phyloP scores from a whole-genome alignment of 2,888 invertebrate species.

The Xanthia togata region DNA sequence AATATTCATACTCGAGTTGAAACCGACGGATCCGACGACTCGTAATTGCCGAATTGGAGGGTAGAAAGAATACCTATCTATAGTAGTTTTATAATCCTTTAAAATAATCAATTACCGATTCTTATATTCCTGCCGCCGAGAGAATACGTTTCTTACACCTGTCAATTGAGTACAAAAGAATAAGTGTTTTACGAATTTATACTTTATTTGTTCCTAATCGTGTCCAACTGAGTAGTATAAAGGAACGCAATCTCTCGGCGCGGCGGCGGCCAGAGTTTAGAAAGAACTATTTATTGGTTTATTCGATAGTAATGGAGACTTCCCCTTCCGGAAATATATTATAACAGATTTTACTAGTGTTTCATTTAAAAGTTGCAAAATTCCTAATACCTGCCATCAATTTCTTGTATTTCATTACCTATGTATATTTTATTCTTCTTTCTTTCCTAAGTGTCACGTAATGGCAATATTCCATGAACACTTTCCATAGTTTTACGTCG shows the following conservation, averaged over 20 bases:
- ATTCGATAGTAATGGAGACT: background rate
- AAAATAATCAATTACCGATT: background rate
- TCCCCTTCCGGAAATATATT: background rate
- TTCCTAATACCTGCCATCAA: background rate
- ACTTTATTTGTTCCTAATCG: too few species aligned
- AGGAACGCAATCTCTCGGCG: too few species aligned
- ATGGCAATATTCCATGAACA: slow-evolving; percentile 15
- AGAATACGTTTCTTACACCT: too few species aligned
- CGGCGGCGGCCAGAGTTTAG: too few species aligned
- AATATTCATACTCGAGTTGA: slow-evolving; percentile 42
- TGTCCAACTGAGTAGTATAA: too few species aligned
- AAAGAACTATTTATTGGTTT: background rate
- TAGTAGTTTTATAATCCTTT: background rate
- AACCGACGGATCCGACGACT: background rate
- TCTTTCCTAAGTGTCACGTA: slow-evolving; percentile 13
- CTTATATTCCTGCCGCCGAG: too few species aligned
- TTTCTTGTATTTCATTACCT: background rate
- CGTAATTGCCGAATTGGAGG: background rate
- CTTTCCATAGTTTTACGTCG: slow-evolving; percentile 45
- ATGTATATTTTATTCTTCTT: background rate
- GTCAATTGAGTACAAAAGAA: too few species aligned
- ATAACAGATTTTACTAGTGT: background rate
- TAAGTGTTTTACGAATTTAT: too few species aligned
- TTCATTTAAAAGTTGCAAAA: background rate
- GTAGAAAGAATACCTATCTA: background rate